Evolutionary conservation across 2,888 invertebrate species (phyloP), one percentile per base, ranked within the genome.

Genomic region (Masnerella sp.): DNA sequence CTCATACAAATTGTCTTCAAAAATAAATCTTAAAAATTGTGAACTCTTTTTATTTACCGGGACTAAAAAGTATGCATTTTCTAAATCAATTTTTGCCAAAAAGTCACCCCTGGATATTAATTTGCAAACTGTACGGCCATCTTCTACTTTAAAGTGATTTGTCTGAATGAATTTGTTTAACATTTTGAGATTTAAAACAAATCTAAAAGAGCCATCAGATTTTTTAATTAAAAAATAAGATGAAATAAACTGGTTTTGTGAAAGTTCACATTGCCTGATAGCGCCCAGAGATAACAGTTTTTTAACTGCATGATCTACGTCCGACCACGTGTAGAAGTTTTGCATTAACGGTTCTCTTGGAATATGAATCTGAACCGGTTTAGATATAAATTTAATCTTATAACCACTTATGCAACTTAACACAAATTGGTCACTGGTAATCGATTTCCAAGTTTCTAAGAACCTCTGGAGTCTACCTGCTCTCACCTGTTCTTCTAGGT

Each of bases 31-130:
- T 9, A 79, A 14, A 7, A 15, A 38, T 34, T 11, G 18, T 36
- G 17, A 49, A 22, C 28, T 22, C 28, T 22, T 25, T 34, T 69
- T 9, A 15, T 64, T n/a, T 2, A 76, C 34, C 4, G 76, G 73
- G 0, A 79, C 12, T 12, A 61, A 43, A 49, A 56, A 75, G 25
- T 76, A 78, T 0, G 74, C 77, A 9, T 79, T 76, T 28, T 74
- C 62, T 0, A 80, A 45, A 43, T 78, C 74, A n/a, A 77, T 11
- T 1, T 62, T 47, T 5, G 40, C 40, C 64, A 77, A 58, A 45
- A 54, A 76, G 43, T 51, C 17, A n/a, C 5, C 43, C 5, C 69
- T 17, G 17, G 2, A 45, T 20, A 11, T 62, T 14, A 79, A 12
- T 8, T 28, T 51, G 8, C 42, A n/a, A 0, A 58, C 78, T 1